Conservation (phyloP, 2,113 vertebrate species). For the Clarias macrocephalus region DNA sequence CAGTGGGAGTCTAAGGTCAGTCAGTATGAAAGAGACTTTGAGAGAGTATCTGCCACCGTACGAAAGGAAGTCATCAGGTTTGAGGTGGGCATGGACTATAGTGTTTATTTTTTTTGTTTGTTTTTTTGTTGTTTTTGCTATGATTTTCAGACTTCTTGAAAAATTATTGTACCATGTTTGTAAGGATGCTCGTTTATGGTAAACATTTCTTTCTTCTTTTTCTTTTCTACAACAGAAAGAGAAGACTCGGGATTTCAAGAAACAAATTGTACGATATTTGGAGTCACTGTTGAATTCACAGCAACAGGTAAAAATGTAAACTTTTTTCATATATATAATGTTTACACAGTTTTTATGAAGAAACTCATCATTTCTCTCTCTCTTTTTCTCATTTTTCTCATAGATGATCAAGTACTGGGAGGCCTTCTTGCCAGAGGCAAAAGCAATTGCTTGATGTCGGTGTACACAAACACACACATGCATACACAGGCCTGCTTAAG, state of each 20-base stretch:
- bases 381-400: slow-evolving; percentile 16
- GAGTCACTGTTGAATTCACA: slow-evolving; percentile 87
- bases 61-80: slow-evolving; percentile 93
- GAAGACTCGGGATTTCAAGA: slow-evolving; percentile 90
- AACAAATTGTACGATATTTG: slow-evolving; percentile 87
- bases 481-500: slow-evolving; percentile 45
- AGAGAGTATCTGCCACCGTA: slow-evolving; percentile 87
- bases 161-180: neutral
- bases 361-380: neutral
- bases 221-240: slow-evolving; percentile 79
- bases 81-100: slow-evolving; percentile 75
- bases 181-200: neutral
- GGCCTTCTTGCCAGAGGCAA: slow-evolving; percentile 94
- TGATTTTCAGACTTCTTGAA: neutral
- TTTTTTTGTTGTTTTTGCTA: neutral
- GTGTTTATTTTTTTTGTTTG: no score
- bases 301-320: slow-evolving; percentile 80
- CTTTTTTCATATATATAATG: neutral
- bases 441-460: slow-evolving; percentile 88
- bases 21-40: slow-evolving; percentile 93
- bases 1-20: slow-evolving; percentile 96
- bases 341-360: neutral
- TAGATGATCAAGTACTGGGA: slow-evolving; percentile 99
- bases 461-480: slow-evolving; percentile 46
- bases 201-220: neutral